Base-by-base conservation (phyloP, 2,888 invertebrate genomes). In the Buathra laborator region DNA sequence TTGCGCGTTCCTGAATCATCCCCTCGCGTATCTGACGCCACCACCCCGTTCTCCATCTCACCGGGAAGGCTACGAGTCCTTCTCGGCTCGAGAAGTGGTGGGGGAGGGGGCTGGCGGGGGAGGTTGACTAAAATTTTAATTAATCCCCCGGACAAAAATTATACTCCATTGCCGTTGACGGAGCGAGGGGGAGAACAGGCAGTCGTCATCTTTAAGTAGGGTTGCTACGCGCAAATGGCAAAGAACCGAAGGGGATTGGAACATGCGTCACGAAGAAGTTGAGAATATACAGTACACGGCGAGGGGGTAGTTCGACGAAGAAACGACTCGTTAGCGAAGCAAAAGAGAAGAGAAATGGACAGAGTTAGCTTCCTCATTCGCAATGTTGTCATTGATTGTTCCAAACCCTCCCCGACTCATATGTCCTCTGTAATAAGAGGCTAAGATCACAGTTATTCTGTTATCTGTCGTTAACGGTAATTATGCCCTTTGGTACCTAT, bases 121-220 rank as follows among this genome's bases (percentile, higher is more conserved):
- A 14, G 59, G 59, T 59, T 64, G 75, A 71, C 70, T 81, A 64
- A 90, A 88, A 90, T 90, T 90, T 89, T 89, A 90, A 90, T 90
- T 90, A 90, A 89, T 90, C 87, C 85, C 88, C 87, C 81, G 86
- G 82, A 89, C 90, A 90, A 90, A 90, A 90, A 89, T 85, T 76
- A 82, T 76, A 67, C 79, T 75, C 59, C 78, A 74, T 67, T 51
- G 67, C 64, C 59, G 66, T 71, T 71, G 51, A 12, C 10, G 19
- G 12, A 51, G 37, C 5, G n/a, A 19, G 64, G 37, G 24, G 32
- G 53, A 24, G 5, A 16, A 81, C 74, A 72, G 19, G 24, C 43
- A 76, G 71, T 82, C 82, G 85, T 85, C 82, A 80, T 85, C 79
- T 80, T 76, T 76, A 82, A 85, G 85, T 82, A 82, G 85, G 85